Conservation (phyloP, 2,888 invertebrate species). For the Cosmia trapezina region DNA sequence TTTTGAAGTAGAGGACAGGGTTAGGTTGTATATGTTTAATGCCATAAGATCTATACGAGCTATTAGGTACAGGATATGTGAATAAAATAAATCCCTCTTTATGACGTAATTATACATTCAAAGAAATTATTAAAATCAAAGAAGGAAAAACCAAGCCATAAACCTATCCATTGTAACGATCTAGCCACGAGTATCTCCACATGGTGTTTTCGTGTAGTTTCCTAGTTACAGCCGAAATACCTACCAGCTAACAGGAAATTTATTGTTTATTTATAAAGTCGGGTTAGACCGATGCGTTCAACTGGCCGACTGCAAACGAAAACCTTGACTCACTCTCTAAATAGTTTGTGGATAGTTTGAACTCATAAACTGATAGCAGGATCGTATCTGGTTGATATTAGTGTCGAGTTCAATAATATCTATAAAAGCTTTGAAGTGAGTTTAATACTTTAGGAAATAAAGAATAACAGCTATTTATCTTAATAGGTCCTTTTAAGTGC, state of each 20-base stretch:
- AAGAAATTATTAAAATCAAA: constrained; percentile 17
- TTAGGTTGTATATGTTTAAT: too few species aligned
- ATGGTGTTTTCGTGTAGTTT: constrained; percentile 48
- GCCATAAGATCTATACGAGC: not conserved
- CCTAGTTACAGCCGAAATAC: constrained; percentile 37
- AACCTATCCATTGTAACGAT: constrained; percentile 10
- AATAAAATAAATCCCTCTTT: not conserved
- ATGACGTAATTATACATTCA: constrained; percentile 2
- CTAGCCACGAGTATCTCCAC: constrained; percentile 16
- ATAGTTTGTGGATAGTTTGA: constrained; percentile 68
- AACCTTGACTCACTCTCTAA: constrained; percentile 81
- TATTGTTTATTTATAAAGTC: constrained; percentile 69
- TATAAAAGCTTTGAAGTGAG: not conserved
- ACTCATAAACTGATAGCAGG: constrained; percentile 66
- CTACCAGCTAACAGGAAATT: constrained; percentile 35
- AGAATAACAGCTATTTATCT: constrained; percentile 5
- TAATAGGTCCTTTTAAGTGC: constrained; percentile 9
- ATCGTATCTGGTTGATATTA: constrained; percentile 58
- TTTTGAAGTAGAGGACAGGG: too few species aligned
- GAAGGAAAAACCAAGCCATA: constrained; percentile 13
- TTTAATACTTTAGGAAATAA: not conserved
- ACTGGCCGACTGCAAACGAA: constrained; percentile 58
- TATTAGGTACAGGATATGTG: not conserved
- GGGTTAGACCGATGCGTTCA: constrained; percentile 61
- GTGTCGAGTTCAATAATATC: constrained; percentile 56